These are phyloP conservation scores for Diadromus collaris DNA, from an alignment of 2,888 invertebrate genomes.

Conservation along the genomic window DNA sequence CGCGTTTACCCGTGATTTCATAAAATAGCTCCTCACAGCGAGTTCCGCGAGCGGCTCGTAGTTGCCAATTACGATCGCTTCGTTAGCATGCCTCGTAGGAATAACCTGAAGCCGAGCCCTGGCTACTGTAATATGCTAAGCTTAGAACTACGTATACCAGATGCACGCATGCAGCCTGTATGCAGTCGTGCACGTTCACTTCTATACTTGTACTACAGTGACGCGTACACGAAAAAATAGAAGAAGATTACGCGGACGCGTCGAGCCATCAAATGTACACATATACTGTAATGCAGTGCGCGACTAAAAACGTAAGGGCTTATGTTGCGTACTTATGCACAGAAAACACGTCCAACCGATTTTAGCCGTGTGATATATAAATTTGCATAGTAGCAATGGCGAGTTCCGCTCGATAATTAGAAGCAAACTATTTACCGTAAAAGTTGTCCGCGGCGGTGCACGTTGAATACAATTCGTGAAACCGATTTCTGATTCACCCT, in stretches of 20 bases:
- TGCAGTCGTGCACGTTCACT: constrained; percentile 9
- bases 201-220: constrained; percentile 26
- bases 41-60: constrained; percentile 11
- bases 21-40: constrained; percentile 17
- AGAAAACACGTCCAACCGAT: too few species aligned
- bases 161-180: not conserved
- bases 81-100: constrained; percentile 48
- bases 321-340: not conserved
- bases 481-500: constrained; percentile 24
- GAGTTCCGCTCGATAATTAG: constrained; percentile 19
- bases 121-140: constrained; percentile 23
- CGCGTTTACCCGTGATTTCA: constrained; percentile 22
- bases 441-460: constrained; percentile 14
- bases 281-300: not conserved
- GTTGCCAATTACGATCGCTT: constrained; percentile 50
- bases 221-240: constrained; percentile 14
- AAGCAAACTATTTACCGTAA: constrained; percentile 16
- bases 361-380: not conserved
- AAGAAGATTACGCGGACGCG: constrained; percentile 11
- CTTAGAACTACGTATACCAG: constrained; percentile 9
- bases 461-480: constrained; percentile 2
- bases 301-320: not conserved
- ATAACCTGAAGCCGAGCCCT: constrained; percentile 27
- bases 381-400: not conserved
- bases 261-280: not conserved